A percentile compares a stretch with the other conserved stretches of the same genome.
phyloP scores from a whole-genome alignment of 1,140 invertebrate genomes.

The Phenacoccus solenopsis region DNA sequence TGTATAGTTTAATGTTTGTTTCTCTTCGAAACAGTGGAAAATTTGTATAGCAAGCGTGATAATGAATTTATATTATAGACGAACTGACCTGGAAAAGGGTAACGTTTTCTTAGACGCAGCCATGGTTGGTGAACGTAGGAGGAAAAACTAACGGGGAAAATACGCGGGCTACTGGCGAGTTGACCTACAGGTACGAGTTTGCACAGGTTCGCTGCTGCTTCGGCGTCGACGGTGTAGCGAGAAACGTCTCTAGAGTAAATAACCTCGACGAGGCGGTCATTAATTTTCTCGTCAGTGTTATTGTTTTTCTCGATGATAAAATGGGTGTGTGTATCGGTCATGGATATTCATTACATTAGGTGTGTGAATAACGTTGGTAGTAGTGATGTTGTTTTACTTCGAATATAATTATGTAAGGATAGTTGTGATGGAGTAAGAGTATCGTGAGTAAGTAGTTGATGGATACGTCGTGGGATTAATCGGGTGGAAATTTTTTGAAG shows the following conservation, averaged over 20 bases:
- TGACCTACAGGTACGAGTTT: neutral
- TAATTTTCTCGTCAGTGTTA: neutral
- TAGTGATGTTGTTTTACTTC: too few relatives aligned
- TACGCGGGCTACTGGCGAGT: neutral
- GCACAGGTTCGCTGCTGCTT: neutral
- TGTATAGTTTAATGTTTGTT: too few relatives aligned
- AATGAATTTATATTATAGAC: neutral
- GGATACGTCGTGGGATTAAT: too few relatives aligned
- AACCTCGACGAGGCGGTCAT: neutral
- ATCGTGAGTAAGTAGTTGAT: too few relatives aligned
- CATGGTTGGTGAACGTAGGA: neutral
- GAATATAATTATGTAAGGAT: too few relatives aligned
- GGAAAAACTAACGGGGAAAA: neutral
- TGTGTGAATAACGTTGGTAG: too few relatives aligned
- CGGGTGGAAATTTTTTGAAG: too few relatives aligned
- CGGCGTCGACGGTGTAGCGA: too few relatives aligned
- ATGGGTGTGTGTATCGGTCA: neutral
- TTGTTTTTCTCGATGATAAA: neutral
- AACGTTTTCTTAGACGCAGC: constrained; percentile 4
- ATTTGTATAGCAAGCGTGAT: neutral
- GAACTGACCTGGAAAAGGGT: constrained; percentile 13
- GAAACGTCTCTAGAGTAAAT: too few relatives aligned
- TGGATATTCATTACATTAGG: too few relatives aligned
- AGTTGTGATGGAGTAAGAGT: too few relatives aligned
- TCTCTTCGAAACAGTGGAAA: neutral